These are phyloP conservation scores for Amorpha juglandis DNA, from an alignment of 2,888 invertebrate genomes.

Conservation along the genomic window DNA sequence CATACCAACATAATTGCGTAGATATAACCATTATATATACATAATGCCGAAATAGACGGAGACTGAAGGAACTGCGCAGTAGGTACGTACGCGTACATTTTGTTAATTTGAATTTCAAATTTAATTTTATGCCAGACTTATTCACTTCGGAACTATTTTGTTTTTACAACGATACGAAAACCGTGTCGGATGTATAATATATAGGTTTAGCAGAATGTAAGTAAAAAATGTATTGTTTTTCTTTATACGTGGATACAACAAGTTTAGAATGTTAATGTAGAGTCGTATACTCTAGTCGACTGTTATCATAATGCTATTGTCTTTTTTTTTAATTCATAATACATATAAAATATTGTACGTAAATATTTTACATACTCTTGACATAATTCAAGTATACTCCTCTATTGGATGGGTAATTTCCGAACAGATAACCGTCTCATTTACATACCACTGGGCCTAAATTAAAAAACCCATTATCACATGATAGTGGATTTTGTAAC, in stretches of 20 bases:
- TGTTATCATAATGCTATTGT: neutral
- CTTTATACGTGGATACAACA: neutral
- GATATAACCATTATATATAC: too few species aligned
- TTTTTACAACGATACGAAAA: neutral
- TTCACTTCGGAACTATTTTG: too few species aligned
- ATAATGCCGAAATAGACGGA: too few species aligned
- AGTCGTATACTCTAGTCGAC: neutral
- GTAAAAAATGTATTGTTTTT: neutral
- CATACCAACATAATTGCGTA: too few species aligned
- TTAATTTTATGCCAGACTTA: too few species aligned
- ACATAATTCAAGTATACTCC: neutral
- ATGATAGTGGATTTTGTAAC: conserved; percentile 33
- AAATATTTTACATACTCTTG: conserved; percentile 8
- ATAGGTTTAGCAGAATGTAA: neutral
- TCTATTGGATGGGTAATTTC: conserved; percentile 20
- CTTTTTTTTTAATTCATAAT: neutral
- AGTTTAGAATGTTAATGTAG: neutral
- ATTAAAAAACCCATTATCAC: conserved; percentile 39
- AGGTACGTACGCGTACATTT: too few species aligned
- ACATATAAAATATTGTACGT: neutral
- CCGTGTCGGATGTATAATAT: neutral
- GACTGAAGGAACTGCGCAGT: too few species aligned
- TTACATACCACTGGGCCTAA: conserved; percentile 30
- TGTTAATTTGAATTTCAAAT: too few species aligned
- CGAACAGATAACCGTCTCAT: conserved; percentile 30